A percentile compares a stretch with the other conserved stretches of the same genome.
Evolutionary conservation across 2,888 invertebrate genomes (phyloP).

Genomic region (Cristatella mucedo): DNA sequence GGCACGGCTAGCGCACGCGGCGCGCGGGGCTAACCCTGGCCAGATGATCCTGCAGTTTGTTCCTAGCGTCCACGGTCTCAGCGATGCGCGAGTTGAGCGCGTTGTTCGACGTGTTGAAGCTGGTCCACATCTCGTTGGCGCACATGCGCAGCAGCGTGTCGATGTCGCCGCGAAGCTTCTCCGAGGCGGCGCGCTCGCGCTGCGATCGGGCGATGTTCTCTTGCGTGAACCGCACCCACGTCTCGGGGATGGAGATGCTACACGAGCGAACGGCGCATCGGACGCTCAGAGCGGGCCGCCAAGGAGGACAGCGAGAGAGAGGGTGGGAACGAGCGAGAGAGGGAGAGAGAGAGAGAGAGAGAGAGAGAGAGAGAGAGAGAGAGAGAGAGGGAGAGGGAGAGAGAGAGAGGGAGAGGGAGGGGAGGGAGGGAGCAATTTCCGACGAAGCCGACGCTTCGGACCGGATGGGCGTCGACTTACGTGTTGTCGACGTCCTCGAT

Average conservation of each 20-base stretch:
- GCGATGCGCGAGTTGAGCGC: slow-evolving; percentile 32
- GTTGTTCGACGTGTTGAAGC: slow-evolving; percentile 38
- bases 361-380: slow-evolving; percentile 9
- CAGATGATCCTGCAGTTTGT: slow-evolving; percentile 37
- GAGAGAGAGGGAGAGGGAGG: too few species aligned
- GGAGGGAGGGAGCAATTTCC: too few species aligned
- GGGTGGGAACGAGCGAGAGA: background rate
- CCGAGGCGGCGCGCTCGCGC: slow-evolving; percentile 32
- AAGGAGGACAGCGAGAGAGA: background rate
- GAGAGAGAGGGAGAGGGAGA: background rate
- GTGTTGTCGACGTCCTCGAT: slow-evolving; percentile 36
- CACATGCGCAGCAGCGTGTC: slow-evolving; percentile 32
- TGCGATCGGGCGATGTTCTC: slow-evolving; percentile 38
- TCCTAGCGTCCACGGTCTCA: slow-evolving; percentile 36
- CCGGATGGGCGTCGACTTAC: slow-evolving; percentile 23
- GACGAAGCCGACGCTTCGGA: too few species aligned
- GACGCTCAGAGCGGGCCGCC: too few species aligned
- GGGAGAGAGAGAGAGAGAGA: slow-evolving; percentile 9
- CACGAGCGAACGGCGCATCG: slow-evolving; percentile 10
- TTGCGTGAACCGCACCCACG: slow-evolving; percentile 37
- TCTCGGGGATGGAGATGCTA: slow-evolving; percentile 51
- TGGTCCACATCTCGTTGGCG: slow-evolving; percentile 38
- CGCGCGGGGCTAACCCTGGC: slow-evolving; percentile 25
- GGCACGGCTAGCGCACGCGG: too few species aligned
- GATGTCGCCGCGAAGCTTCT: slow-evolving; percentile 33